phyloP scores from a whole-genome alignment of 2,888 invertebrate genomes.

The Linyphia triangularis region DNA sequence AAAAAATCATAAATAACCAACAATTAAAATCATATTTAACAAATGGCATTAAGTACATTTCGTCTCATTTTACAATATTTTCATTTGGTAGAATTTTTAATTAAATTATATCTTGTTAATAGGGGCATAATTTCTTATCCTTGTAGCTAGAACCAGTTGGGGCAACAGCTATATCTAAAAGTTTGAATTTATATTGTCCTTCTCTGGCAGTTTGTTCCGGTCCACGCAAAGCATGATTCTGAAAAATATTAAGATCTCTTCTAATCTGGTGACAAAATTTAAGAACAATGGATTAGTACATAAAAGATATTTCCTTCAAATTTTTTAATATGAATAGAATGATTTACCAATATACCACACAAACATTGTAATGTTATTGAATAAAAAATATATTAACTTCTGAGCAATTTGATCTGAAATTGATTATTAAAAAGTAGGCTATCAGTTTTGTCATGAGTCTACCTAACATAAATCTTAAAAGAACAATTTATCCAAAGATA shows the following conservation, averaged over 20 bases:
- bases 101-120: slow-evolving; percentile 8
- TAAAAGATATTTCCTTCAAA: too few relatives aligned
- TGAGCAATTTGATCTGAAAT: too few relatives aligned
- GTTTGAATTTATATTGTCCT: slow-evolving; percentile 82
- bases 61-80: not conserved
- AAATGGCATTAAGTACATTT: slow-evolving; percentile 17
- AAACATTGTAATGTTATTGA: too few relatives aligned
- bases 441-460: too few relatives aligned
- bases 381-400: too few relatives aligned
- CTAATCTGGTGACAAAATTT: too few relatives aligned
- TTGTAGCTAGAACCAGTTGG: slow-evolving; percentile 73
- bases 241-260: slow-evolving; percentile 5
- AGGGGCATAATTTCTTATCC: slow-evolving; percentile 75
- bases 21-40: not conserved
- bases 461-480: too few relatives aligned
- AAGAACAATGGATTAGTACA: too few relatives aligned
- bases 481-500: too few relatives aligned
- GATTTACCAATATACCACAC: too few relatives aligned
- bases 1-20: not conserved
- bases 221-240: slow-evolving; percentile 80
- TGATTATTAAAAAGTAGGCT: too few relatives aligned
- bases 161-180: slow-evolving; percentile 63
- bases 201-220: slow-evolving; percentile 82
- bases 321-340: too few relatives aligned
- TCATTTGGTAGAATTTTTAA: not conserved